A percentile compares a stretch with the other conserved stretches of the same genome.
Evolutionary conservation across 2,113 vertebrate species (phyloP).

Genomic region (Corythornis madagascariensis): DNA sequence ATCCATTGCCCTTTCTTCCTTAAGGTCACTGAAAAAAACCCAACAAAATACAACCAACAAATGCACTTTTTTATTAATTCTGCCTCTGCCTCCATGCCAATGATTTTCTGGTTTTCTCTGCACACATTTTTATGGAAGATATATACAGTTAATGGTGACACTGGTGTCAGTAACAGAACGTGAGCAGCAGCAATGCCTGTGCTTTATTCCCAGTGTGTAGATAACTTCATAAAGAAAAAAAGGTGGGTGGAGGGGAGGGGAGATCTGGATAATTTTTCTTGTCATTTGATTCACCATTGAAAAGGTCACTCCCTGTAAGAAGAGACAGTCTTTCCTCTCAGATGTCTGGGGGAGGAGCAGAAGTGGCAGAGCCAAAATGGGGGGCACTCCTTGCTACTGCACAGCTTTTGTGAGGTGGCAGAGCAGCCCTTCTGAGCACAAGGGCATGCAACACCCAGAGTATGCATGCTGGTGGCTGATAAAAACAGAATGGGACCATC

Average conservation of each 20-base stretch:
- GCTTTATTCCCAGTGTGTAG: constrained; percentile 32
- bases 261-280: constrained; percentile 56
- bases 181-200: not conserved
- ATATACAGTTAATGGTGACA: constrained; percentile 24
- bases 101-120: not conserved
- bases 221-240: constrained; percentile 57
- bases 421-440: constrained; percentile 28
- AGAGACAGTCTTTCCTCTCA: constrained; percentile 42
- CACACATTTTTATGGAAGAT: not conserved
- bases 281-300: constrained; percentile 48
- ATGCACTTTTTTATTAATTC: constrained; percentile 24
- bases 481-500: constrained; percentile 69
- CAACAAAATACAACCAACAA: not conserved
- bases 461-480: constrained; percentile 19
- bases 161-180: constrained; percentile 35
- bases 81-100: not conserved
- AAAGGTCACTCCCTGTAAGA: constrained; percentile 62
- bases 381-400: not conserved
- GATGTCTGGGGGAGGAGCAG: constrained; percentile 7
- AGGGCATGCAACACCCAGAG: not conserved
- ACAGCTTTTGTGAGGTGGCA: constrained; percentile 20
- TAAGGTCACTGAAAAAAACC: constrained; percentile 29
- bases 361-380: not conserved
- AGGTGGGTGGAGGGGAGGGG: constrained; percentile 47
- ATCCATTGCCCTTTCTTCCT: constrained; percentile 46